Conservation (phyloP, 2,888 invertebrate species). For the Dryococelus australis region DNA sequence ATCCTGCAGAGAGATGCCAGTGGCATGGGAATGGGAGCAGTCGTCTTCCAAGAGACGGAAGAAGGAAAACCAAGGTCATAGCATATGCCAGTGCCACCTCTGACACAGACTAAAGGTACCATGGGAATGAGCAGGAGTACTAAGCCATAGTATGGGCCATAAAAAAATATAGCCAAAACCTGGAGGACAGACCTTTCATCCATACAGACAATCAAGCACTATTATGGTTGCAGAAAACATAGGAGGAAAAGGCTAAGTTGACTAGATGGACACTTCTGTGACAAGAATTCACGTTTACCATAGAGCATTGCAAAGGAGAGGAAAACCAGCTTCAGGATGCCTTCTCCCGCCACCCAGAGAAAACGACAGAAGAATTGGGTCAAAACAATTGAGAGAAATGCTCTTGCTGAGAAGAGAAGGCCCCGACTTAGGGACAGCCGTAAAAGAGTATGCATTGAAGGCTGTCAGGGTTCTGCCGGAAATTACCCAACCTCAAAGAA, state of each 20-base stretch:
- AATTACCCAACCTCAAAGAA: not conserved
- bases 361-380: not conserved
- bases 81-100: not conserved
- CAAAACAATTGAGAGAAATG: no score
- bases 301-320: not conserved
- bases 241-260: not conserved
- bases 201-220: not conserved
- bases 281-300: not conserved
- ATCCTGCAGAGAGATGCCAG: no score
- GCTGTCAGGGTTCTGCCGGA: not conserved
- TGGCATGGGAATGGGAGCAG: no score
- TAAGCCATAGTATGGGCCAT: not conserved
- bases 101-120: not conserved
- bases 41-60: no score
- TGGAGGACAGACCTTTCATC: not conserved
- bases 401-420: not conserved
- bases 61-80: no score
- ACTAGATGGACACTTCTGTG: not conserved
- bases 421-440: no score
- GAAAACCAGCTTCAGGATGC: not conserved
- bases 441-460: no score
- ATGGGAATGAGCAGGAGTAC: not conserved
- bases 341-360: not conserved
- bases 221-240: not conserved
- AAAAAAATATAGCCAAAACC: not conserved